Evolutionary conservation across 64 coral and sea anemone genomes (phyloP), one percentile per base, ranked within the genome.

Genomic region (Acropora yongei): DNA sequence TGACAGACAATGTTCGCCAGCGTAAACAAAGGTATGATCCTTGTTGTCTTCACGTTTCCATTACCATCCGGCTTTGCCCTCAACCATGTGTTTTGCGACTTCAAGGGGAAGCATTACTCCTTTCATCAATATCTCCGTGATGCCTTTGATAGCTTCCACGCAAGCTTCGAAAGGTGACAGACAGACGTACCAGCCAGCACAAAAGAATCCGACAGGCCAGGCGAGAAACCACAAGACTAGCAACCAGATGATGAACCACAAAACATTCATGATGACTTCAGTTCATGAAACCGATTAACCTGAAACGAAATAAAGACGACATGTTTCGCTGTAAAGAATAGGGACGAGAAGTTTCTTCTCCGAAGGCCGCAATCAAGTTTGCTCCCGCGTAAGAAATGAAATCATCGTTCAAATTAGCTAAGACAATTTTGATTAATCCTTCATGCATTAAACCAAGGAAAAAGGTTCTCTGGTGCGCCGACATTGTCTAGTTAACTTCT

Each of bases 181-280:
- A 80, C 91, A 93, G 17, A 93, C 91, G 13, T 93, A 93, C 91
- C 91, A 93, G 9, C 91, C 83, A 2, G 91, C 91, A 72, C 91
- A 93, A 76, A 93, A 93, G 66, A 93, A 93, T 2, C 91, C 91
- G 17, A 93, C 41, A 13, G 91, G 91, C 91, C 91, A 93, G 20
- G 74, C 91, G 19, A 93, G 73, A 45, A 93, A 93, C 91, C 83
- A 93, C 0, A 93, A 77, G 40, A 93, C 83, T 2, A 93, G 79
- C 12, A 93, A 87, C 91, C 91, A 93, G 14, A 93, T 93, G 5
- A 93, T 93, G n/a, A 84, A 83, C 91, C 91, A 93, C 17, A 93
- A 75, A 71, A 93, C 83, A 71, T 93, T 93, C 91, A 93, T 93
- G 82, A 3, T 68, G 41, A 61, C 65, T 67, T 71, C 19, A n/a